These are phyloP conservation scores for human DNA, from an alignment of 2,113 vertebrate species.

Conservation along the genomic window DNA sequence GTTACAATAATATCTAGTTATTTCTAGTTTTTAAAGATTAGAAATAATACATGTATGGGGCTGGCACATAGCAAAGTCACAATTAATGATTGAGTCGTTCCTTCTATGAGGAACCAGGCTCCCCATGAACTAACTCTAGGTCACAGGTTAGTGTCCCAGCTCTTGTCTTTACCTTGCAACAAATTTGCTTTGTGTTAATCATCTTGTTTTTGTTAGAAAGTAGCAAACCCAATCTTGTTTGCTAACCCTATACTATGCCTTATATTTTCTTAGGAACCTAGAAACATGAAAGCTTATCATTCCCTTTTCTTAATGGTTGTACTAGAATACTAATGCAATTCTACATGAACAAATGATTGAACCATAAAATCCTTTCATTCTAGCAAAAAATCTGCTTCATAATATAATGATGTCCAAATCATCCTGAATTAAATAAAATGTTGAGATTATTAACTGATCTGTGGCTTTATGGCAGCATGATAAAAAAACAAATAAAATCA, in stretches of 20 bases:
- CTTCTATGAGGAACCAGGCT: fast-evolving
- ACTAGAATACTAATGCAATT: background rate
- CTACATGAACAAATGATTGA: background rate
- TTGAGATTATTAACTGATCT: background rate
- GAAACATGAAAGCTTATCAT: background rate
- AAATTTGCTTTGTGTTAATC: background rate
- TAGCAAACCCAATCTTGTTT: background rate
- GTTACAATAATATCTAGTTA: background rate
- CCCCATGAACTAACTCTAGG: too few relatives aligned
- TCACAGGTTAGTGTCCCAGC: background rate
- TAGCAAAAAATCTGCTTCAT: background rate
- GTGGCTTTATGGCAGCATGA: background rate
- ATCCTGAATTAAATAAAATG: background rate
- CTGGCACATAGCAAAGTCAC: too few relatives aligned
- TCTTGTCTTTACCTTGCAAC: background rate
- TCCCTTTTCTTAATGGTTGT: background rate
- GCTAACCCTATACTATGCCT: background rate
- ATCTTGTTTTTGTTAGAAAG: background rate
- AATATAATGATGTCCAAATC: background rate
- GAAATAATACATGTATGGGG: background rate
- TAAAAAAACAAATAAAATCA: background rate
- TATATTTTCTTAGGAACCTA: background rate
- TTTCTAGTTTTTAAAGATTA: background rate
- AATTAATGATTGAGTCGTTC: fast-evolving
- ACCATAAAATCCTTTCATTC: background rate